Percentiles rank a stretch among this genome's conserved stretches.
Evolutionary conservation across 53 echinoderm and acorn worm genomes (phyloP).

Genomic region (Echinarachnius parma): DNA sequence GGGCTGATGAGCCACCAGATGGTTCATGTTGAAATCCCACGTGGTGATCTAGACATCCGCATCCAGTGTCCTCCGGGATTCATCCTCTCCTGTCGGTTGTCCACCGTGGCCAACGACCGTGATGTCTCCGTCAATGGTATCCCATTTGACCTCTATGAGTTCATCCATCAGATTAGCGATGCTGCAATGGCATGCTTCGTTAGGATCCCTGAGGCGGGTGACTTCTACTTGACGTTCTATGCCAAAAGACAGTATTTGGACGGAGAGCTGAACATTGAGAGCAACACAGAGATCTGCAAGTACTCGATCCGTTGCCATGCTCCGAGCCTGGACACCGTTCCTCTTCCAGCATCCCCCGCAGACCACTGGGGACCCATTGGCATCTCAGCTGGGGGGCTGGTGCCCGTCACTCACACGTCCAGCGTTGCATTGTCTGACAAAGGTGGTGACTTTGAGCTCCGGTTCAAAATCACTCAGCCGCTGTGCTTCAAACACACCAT

Average conservation of each 20-base stretch:
- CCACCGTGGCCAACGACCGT: conserved; percentile 37
- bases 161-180: conserved; percentile 80
- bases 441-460: conserved; percentile 47
- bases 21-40: conserved; percentile 43
- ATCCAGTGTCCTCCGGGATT: conserved; percentile 67
- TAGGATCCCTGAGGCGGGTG: conserved; percentile 82
- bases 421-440: conserved; percentile 65
- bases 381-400: conserved; percentile 68
- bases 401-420: conserved; percentile 66
- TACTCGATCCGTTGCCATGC: conserved; percentile 54
- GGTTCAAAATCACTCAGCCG: conserved; percentile 52
- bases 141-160: conserved; percentile 74
- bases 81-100: conserved; percentile 70
- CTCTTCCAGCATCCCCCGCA: conserved; percentile 66
- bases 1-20: conserved; percentile 52
- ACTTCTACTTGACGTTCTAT: conserved; percentile 77
- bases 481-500: conserved; percentile 61
- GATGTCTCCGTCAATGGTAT: conserved; percentile 56
- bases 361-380: conserved; percentile 96
- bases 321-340: conserved; percentile 62
- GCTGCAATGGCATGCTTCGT: conserved; percentile 76
- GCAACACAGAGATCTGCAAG: conserved; percentile 80
- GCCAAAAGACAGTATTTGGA: conserved; percentile 80
- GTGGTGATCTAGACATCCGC: conserved; percentile 65
- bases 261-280: conserved; percentile 82